Evolutionary conservation across 2,113 vertebrate genomes (phyloP).

Genomic region (Boleophthalmus pectinirostris): DNA sequence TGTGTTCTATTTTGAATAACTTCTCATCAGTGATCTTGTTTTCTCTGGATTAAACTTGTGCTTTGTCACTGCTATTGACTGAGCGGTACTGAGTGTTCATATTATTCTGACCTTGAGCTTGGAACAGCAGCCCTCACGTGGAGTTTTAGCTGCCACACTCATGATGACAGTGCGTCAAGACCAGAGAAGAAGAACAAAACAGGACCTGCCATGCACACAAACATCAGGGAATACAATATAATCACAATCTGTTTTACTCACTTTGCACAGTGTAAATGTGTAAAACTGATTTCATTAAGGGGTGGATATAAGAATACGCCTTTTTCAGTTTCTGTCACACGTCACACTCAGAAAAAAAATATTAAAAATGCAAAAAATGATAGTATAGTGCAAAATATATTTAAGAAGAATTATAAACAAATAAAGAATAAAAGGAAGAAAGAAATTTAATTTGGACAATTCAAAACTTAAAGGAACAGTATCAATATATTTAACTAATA

Average conservation of each 20-base stretch:
- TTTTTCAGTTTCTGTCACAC: background rate
- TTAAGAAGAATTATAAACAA: no score
- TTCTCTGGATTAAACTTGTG: background rate
- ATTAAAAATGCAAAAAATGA: no score
- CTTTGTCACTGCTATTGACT: background rate
- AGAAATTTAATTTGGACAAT: no score
- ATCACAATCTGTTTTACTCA: background rate
- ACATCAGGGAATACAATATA: background rate
- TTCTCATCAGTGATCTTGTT: no score
- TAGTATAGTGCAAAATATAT: no score
- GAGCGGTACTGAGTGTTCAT: background rate
- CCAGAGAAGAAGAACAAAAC: background rate
- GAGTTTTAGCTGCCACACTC: slow-evolving; percentile 68
- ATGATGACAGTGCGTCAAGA: slow-evolving; percentile 55
- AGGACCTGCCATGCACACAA: slow-evolving; percentile 27
- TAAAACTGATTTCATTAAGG: no score
- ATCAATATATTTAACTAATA: no score
- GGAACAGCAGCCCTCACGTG: slow-evolving; percentile 65
- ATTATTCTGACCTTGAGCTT: slow-evolving; percentile 75
- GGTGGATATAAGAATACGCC: no score
- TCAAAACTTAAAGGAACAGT: no score
- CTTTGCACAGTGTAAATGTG: background rate
- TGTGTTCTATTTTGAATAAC: no score
- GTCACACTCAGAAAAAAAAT: no score
- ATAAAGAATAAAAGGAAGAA: no score